Evolutionary conservation across 2,888 invertebrate genomes (phyloP).

Genomic region (Yponomeuta sedellus): DNA sequence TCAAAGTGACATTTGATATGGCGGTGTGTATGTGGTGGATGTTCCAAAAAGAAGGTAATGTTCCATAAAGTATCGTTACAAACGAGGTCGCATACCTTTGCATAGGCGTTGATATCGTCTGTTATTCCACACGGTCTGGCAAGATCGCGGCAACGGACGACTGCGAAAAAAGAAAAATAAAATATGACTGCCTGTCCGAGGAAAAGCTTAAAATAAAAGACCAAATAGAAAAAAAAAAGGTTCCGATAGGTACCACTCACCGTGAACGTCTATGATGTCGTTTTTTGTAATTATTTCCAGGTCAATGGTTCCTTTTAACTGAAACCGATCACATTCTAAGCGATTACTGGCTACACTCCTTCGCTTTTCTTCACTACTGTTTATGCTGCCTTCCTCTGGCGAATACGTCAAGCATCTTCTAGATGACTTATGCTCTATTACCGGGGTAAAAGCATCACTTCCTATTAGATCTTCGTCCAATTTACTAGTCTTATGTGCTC

Average conservation of each 20-base stretch:
- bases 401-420: conserved; percentile 78
- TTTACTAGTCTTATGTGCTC: conserved; percentile 70
- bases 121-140: conserved; percentile 80
- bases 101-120: conserved; percentile 85
- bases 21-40: neutral
- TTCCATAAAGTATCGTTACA: neutral
- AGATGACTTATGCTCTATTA: conserved; percentile 66
- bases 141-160: conserved; percentile 86
- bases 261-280: conserved; percentile 80
- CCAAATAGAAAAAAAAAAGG: conserved; percentile 28
- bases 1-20: neutral
- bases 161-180: conserved; percentile 65
- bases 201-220: conserved; percentile 19
- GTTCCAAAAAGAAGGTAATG: neutral
- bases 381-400: conserved; percentile 69
- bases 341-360: conserved; percentile 69
- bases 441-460: conserved; percentile 55
- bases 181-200: conserved; percentile 10
- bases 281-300: conserved; percentile 76
- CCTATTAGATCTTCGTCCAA: conserved; percentile 63
- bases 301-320: conserved; percentile 78
- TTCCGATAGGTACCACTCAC: conserved; percentile 77
- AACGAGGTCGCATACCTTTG: conserved; percentile 76
- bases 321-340: conserved; percentile 55
- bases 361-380: conserved; percentile 72